Conservation (phyloP, 2,797 vertebrate genomes). For the Orientallactaga sibirica region DNA sequence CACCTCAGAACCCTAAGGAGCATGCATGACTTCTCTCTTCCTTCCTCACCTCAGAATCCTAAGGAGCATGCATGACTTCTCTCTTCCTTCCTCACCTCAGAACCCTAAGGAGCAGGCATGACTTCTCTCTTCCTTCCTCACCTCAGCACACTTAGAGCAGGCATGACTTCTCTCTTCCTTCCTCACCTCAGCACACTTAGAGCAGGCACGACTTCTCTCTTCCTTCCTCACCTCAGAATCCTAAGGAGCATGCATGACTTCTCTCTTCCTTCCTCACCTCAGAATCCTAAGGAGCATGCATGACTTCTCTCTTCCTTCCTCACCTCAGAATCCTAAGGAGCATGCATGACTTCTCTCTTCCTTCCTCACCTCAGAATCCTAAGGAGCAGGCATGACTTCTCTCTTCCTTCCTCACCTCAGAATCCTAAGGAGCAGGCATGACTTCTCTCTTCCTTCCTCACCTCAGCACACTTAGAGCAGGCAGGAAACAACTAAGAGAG, state of each 20-base stretch:
- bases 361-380: background rate
- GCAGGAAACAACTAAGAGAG: constrained; percentile 35
- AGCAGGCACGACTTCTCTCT: background rate
- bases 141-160: no score
- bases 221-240: background rate
- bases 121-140: no score
- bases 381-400: background rate
- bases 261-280: no score
- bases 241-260: background rate
- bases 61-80: background rate
- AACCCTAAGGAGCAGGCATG: background rate
- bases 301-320: no score
- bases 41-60: background rate
- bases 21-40: no score
- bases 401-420: no score
- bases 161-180: no score
- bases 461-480: background rate
- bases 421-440: no score
- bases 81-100: background rate
- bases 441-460: background rate
- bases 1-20: no score
- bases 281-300: no score
- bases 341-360: background rate
- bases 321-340: background rate
- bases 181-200: no score